Base-by-base conservation (phyloP, 2,888 invertebrate genomes). In the Cetonia aurata region DNA sequence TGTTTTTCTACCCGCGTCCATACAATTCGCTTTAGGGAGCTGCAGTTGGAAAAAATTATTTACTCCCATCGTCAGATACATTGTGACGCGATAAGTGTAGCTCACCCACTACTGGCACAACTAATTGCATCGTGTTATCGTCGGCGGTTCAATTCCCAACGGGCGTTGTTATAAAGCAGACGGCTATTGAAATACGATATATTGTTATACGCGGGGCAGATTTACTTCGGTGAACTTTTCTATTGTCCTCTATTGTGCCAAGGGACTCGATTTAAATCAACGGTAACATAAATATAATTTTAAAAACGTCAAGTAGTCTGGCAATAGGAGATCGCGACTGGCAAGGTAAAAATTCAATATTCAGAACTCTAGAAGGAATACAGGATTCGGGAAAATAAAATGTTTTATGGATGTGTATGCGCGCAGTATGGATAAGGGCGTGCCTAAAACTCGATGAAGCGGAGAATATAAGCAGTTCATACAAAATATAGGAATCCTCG, bases 341-440 rank as follows among this genome's bases (percentile, higher is more conserved):
- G 17, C 57, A 15, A 42, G n/a, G 12, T 41, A 42, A 57, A 57
- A 41, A 17, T 57, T 57, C 42, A 42, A 57, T 42, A 57, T 57
- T 42, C 25, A 8, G 12, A 42, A 57, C 19, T 57, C 57, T 12
- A 57, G 42, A 19, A 57, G 42, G 19, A 17, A 12, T 17, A 57
- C 41, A 6, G 13, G 19, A 15, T 6, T 41, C 17, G 48, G 13
- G 19, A 42, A 19, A 44, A 42, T 57, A 57, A 15, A 42, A 57
- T 57, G 19, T 44, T 57, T 57, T 12, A 57, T 25, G 25, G 25
- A 25, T 42, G 10, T 37, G 6, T 57, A 42, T 42, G 37, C 37
- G 10, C 9, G 37, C 4, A 37, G 37, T 37, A 9, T 6, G 19
- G 12, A 57, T 15, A 57, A 57, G 17, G n/a, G 19, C 12, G 19